phyloP scores from a whole-genome alignment of 1,140 invertebrate genomes.

The Magallana angulata region DNA sequence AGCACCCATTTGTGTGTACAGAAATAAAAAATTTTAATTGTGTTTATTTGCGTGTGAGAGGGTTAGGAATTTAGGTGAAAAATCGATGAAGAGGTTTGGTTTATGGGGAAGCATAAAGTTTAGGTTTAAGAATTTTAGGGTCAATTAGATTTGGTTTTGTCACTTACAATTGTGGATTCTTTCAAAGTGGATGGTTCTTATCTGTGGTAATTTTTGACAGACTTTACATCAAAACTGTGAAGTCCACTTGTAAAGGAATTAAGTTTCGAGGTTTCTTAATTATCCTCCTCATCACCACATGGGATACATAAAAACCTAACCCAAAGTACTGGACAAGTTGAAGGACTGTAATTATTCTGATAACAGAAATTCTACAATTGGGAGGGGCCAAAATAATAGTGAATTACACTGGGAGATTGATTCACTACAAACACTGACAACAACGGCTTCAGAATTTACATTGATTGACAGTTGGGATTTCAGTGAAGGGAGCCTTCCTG shows the following conservation, averaged over 20 bases:
- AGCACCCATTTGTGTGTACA: neutral
- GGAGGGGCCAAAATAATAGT: neutral
- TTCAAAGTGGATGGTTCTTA: neutral
- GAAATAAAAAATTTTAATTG: conserved; percentile 13
- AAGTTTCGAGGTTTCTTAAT: neutral
- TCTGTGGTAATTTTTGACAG: conserved; percentile 14
- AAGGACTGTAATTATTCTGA: neutral
- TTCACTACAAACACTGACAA: neutral
- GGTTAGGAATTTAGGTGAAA: conserved; percentile 1
- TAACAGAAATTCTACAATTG: conserved; percentile 8
- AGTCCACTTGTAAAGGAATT: neutral
- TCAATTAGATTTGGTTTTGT: neutral
- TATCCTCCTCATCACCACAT: no score
- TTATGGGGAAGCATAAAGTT: neutral
- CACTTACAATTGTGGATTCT: neutral
- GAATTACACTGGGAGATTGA: neutral
- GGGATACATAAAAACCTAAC: no score
- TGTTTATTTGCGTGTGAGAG: neutral
- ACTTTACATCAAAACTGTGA: neutral
- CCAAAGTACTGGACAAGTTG: no score
- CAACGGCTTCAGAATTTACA: neutral
- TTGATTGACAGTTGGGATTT: neutral
- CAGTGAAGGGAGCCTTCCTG: neutral
- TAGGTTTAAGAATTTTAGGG: neutral
- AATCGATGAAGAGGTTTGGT: conserved; percentile 22